A percentile compares a stretch with the other conserved stretches of the same genome.
Evolutionary conservation across 2,113 vertebrate species (phyloP).

Genomic region (Protobothrops mucrosquamatus): DNA sequence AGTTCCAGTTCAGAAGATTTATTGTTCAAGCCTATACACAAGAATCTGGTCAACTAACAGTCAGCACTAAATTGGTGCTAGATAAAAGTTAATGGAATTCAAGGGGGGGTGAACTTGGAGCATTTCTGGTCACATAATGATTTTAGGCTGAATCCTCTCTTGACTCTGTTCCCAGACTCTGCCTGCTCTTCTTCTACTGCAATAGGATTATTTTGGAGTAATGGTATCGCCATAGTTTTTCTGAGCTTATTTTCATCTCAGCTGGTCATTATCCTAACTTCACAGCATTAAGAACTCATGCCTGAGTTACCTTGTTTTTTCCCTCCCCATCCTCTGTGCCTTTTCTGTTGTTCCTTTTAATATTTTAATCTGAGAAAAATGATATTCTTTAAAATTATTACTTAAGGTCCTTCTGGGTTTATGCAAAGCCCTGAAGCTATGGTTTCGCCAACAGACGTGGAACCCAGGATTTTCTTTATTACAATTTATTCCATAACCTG

Average conservation of each 20-base stretch:
- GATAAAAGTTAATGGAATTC: not conserved
- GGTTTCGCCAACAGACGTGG: not conserved
- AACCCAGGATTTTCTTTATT: not conserved
- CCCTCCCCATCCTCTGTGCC: not conserved
- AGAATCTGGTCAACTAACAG: not conserved
- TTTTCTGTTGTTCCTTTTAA: not conserved
- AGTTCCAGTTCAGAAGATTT: not conserved
- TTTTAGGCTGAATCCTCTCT: not conserved
- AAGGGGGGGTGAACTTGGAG: not conserved
- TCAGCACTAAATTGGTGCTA: not conserved
- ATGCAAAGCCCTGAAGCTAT: not conserved
- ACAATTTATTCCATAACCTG: not conserved
- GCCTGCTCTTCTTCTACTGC: not conserved
- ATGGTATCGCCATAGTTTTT: not conserved
- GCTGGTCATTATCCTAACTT: not conserved
- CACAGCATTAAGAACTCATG: not conserved
- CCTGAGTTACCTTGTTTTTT: not conserved
- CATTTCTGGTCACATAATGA: not conserved
- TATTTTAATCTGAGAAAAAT: not conserved
- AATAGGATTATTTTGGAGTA: not conserved
- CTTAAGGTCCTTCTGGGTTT: not conserved
- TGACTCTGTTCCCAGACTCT: not conserved
- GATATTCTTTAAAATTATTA: not conserved
- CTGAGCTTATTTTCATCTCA: not conserved
- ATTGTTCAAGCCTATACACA: not conserved